Evolutionary conservation across 2,113 vertebrate genomes (phyloP).

Genomic region (Corapipo altera): DNA sequence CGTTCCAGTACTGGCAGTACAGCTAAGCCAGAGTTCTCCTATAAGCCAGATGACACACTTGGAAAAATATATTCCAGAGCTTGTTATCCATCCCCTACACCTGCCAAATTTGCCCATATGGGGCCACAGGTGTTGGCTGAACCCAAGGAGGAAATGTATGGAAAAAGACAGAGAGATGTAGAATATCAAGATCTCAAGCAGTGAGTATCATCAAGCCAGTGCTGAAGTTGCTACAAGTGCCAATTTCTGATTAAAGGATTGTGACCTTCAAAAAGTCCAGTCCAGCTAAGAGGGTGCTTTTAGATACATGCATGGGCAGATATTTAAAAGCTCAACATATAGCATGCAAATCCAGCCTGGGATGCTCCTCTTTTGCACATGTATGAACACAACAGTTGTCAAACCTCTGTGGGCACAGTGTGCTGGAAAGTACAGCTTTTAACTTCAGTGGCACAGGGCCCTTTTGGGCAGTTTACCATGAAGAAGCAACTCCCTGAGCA

Average conservation of each 20-base stretch:
- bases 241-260: background rate
- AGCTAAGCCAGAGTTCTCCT: conserved; percentile 58
- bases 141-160: background rate
- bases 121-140: conserved; percentile 36
- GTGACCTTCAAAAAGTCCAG: background rate
- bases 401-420: background rate
- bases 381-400: background rate
- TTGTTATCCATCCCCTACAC: conserved; percentile 19
- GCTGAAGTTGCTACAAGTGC: background rate
- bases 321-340: background rate
- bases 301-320: too few species aligned
- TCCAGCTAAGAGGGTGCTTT: background rate
- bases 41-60: conserved; percentile 66
- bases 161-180: conserved; percentile 13
- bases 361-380: background rate
- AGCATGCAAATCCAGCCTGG: background rate
- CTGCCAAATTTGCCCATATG: conserved; percentile 49
- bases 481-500: background rate
- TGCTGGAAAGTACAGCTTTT: background rate
- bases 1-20: conserved; percentile 63
- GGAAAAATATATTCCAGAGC: conserved; percentile 55
- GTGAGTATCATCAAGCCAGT: background rate
- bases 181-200: background rate
- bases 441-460: background rate
- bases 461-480: background rate